phyloP scores from a whole-genome alignment of 2,888 invertebrate genomes.

The Diarsia mendica region DNA sequence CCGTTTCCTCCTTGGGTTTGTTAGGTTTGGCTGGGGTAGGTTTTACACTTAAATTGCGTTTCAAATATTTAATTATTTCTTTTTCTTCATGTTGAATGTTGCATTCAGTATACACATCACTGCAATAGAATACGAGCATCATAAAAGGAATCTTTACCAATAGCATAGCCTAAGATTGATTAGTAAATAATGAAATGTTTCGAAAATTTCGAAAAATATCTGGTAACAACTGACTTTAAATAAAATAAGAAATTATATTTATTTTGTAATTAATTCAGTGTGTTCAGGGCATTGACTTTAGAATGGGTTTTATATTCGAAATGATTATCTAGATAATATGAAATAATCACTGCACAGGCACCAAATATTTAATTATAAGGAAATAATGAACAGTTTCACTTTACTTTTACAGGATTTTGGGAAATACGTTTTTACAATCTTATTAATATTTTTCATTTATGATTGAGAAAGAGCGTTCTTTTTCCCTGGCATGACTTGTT shows the following conservation, averaged over 20 bases:
- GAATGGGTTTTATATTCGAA: constrained; percentile 8
- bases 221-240: constrained; percentile 46
- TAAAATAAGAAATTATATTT: background rate
- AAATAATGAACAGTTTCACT: constrained; percentile 6
- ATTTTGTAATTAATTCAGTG: constrained; percentile 4
- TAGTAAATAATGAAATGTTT: constrained; percentile 11
- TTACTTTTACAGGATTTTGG: background rate
- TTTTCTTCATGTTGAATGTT: constrained; percentile 86
- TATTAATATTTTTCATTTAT: background rate
- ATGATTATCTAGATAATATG: constrained; percentile 18
- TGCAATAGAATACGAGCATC: constrained; percentile 68
- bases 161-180: constrained; percentile 4
- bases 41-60: constrained; percentile 74
- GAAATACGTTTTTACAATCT: background rate
- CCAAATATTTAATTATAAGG: constrained; percentile 9
- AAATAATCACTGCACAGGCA: background rate
- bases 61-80: constrained; percentile 85
- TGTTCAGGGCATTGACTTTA: constrained; percentile 8
- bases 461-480: background rate
- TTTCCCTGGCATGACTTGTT: constrained; percentile 3
- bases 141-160: constrained; percentile 25
- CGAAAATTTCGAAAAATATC: constrained; percentile 19
- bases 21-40: constrained; percentile 65
- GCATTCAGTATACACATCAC: constrained; percentile 88
- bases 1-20: constrained; percentile 76